These are phyloP conservation scores for Galeopterus variegatus DNA, from an alignment of 2,113 vertebrate species.

Conservation along the genomic window DNA sequence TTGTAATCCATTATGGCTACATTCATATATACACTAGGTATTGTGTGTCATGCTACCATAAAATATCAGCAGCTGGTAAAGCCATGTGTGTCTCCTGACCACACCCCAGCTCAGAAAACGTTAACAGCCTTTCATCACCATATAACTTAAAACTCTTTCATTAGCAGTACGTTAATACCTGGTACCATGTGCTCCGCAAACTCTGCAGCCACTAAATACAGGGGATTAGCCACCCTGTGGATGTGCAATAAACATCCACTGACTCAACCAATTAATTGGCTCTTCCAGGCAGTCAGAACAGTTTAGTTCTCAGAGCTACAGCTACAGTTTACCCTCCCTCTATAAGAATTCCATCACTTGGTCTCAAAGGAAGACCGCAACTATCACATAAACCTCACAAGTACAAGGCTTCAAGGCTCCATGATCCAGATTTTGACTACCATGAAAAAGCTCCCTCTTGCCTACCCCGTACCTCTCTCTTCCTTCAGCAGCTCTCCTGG, in stretches of 20 bases:
- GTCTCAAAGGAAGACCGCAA: not conserved
- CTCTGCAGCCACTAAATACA: conserved; percentile 53
- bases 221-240: conserved; percentile 57
- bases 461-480: not conserved
- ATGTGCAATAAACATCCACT: conserved; percentile 67
- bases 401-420: not conserved
- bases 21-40: not conserved
- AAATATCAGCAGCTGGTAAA: conserved; percentile 71
- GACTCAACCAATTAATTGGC: conserved; percentile 71
- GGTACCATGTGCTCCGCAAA: conserved; percentile 45
- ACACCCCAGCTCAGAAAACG: conserved; percentile 67
- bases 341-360: not conserved
- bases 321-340: not conserved
- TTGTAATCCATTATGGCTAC: not conserved
- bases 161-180: conserved; percentile 74
- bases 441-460: not conserved
- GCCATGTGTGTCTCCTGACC: conserved; percentile 66
- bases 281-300: conserved; percentile 67
- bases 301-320: not conserved
- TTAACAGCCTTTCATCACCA: conserved; percentile 72
- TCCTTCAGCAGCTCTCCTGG: not conserved
- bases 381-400: not conserved
- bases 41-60: conserved; percentile 39
- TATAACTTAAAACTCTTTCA: conserved; percentile 78
- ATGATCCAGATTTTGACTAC: not conserved